These are phyloP conservation scores for Misgurnus anguillicaudatus DNA, from an alignment of 2,113 vertebrate species.

Conservation along the genomic window DNA sequence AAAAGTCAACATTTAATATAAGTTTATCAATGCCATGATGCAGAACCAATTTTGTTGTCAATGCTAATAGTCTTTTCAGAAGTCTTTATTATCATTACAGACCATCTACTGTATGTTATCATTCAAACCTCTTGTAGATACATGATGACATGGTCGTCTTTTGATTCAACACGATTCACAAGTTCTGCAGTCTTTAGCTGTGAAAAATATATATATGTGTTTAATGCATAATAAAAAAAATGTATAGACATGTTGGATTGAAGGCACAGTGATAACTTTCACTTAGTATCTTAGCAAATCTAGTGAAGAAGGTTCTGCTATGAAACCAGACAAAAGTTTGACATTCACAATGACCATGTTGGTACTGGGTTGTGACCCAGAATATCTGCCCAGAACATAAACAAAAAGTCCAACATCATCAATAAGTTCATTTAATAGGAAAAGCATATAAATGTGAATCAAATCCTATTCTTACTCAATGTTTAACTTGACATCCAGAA, in stretches of 20 bases:
- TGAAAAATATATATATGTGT: background rate
- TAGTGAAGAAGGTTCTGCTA: conserved; percentile 50
- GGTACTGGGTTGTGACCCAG: conserved; percentile 7
- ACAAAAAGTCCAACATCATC: background rate
- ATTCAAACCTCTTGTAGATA: conserved; percentile 65
- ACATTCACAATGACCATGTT: conserved; percentile 72
- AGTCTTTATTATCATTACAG: too few relatives aligned
- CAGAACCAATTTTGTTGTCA: background rate
- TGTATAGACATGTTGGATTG: conserved; percentile 42
- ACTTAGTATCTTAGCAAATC: conserved; percentile 39
- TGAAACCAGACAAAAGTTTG: conserved; percentile 69
- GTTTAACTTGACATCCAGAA: background rate
- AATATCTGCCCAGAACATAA: conserved; percentile 26
- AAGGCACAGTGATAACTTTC: background rate
- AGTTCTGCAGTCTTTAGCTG: conserved; percentile 54
- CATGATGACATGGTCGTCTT: conserved; percentile 60
- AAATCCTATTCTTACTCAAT: conserved; percentile 16
- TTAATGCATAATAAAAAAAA: background rate
- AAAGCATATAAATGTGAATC: background rate
- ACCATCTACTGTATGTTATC: background rate
- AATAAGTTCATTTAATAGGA: background rate
- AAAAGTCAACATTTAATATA: background rate
- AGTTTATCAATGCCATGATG: background rate
- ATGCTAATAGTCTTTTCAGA: too few relatives aligned
- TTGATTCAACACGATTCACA: conserved; percentile 65